Base-by-base conservation (phyloP, 2,888 invertebrate genomes). In the Lissocephala sabroskyi region DNA sequence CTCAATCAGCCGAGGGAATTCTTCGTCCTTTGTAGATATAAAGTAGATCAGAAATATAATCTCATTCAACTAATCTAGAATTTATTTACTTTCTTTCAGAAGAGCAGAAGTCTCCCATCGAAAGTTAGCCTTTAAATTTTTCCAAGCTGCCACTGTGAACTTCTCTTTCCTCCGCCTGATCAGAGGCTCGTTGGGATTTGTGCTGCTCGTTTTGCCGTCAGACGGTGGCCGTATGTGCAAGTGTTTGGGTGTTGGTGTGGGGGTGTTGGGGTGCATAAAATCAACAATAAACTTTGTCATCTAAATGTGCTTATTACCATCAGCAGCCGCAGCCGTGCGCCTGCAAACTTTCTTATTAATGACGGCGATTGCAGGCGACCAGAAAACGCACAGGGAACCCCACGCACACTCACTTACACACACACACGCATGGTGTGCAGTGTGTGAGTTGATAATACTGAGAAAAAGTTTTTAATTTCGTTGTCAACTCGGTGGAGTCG, bases 241-340 rank as follows among this genome's bases (percentile, higher is more conserved):
- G n/a, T n/a, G n/a, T n/a, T n/a, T 6, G 2, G 41, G 13, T 35
- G 28, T 19, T 10, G 14, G 30, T 43, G 42, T 19, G 36, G 30
- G 45, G 26, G 14, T 44, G 48, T 51, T 54, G 46, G 49, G 26
- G 49, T 17, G 54, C 59, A 59, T 64, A 74, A 63, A 64, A 75
- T 68, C 73, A 75, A 75, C 75, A 75, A 75, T 78, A 78, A 76
- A 76, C 60, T 79, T 76, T 71, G 64, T 71, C 75, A 71, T 71
- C 73, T 68, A 66, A 75, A 71, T 75, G 75, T 79, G 66, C 75
- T 75, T 78, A 79, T 75, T 71, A 68, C 65, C 65, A 65, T 61
- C 61, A 58, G 65, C 66, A 46, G 45, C 39, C 13, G 35, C 35
- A 35, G 33, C 19, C 1, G 26, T 30, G 18, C 19, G 33, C n/a